phyloP scores from a whole-genome alignment of 1,140 invertebrate genomes.

The Bombyx mandarina region DNA sequence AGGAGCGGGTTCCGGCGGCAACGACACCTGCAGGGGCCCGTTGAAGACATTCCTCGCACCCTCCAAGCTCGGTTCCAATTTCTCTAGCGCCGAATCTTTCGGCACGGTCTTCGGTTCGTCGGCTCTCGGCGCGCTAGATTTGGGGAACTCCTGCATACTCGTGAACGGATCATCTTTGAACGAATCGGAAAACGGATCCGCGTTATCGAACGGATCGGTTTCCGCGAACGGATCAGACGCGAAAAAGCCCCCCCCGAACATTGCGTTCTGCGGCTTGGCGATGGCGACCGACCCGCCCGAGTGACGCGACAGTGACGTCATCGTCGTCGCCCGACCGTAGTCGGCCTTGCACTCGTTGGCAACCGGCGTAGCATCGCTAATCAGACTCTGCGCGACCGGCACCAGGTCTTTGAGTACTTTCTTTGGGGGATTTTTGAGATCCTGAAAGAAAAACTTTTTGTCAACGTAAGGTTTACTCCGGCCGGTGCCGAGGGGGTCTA shows the following conservation, averaged over 20 bases:
- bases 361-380: conserved; percentile 46
- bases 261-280: conserved; percentile 40
- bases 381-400: conserved; percentile 42
- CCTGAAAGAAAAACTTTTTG: conserved; percentile 96
- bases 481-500: conserved; percentile 92
- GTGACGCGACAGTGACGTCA: conserved; percentile 63
- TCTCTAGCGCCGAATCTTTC: conserved; percentile 24
- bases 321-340: conserved; percentile 51
- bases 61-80: conserved; percentile 20
- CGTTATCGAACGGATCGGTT: conserved; percentile 78
- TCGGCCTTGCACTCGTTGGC: conserved; percentile 33
- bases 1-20: conserved; percentile 75
- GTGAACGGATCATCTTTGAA: conserved; percentile 75
- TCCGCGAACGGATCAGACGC: conserved; percentile 79
- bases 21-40: conserved; percentile 76
- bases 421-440: conserved; percentile 92
- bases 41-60: conserved; percentile 58
- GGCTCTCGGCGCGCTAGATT: conserved; percentile 28
- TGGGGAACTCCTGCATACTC: conserved; percentile 58
- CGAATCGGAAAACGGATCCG: conserved; percentile 75
- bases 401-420: conserved; percentile 90
- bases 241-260: conserved; percentile 45
- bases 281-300: conserved; percentile 65
- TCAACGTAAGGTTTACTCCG: conserved; percentile 92
- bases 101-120: conserved; percentile 37